Percentiles rank a stretch among this genome's conserved stretches.
These are phyloP conservation scores for Brachyptera putata DNA, from an alignment of 2,888 invertebrate species.

Conservation along the genomic window DNA sequence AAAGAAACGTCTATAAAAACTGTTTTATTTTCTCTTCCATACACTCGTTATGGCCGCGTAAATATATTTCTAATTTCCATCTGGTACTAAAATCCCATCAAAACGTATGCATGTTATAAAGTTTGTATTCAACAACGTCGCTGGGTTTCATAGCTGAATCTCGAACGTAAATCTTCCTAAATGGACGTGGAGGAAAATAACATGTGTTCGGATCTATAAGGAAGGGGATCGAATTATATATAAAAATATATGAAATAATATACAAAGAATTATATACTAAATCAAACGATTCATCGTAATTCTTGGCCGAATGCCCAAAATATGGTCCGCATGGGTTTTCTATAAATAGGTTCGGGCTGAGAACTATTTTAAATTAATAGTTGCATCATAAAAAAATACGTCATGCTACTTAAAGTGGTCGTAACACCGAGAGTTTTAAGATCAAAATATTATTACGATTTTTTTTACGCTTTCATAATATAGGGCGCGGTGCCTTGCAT, in stretches of 20 bases:
- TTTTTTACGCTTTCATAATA: too few relatives aligned
- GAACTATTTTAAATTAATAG: background rate
- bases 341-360: background rate
- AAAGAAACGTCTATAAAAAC: background rate
- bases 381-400: slow-evolving; percentile 3
- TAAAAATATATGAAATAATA: too few relatives aligned
- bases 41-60: background rate
- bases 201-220: too few relatives aligned
- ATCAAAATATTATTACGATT: slow-evolving; percentile 8
- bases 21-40: background rate
- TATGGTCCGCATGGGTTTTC: background rate
- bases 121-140: background rate
- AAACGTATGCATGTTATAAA: background rate
- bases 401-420: background rate
- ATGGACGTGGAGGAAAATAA: background rate
- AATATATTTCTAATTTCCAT: background rate
- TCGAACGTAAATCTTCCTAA: background rate
- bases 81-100: background rate
- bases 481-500: too few relatives aligned
- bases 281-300: too few relatives aligned
- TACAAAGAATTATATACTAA: too few relatives aligned
- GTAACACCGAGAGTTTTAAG: background rate
- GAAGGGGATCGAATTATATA: too few relatives aligned
- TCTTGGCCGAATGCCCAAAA: background rate
- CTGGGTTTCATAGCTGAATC: background rate